Percentiles rank a stretch among this genome's conserved stretches.
Conservation (phyloP, 2,888 invertebrate genomes). For the Oscheius sp. region DNA sequence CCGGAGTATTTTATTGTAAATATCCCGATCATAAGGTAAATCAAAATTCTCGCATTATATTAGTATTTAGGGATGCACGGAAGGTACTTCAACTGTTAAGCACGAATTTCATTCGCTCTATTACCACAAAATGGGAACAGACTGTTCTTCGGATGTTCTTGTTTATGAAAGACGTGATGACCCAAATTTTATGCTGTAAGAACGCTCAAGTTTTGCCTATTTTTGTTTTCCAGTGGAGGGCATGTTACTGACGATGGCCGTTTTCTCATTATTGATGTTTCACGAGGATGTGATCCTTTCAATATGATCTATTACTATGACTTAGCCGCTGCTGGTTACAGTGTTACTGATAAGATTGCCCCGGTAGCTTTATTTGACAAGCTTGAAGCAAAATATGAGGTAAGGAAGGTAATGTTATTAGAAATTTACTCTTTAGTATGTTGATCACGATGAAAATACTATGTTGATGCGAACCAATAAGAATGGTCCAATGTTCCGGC, state of each 20-base stretch:
- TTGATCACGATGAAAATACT: conserved; percentile 83
- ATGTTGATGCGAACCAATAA: conserved; percentile 91
- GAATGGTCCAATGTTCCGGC: conserved; percentile 88
- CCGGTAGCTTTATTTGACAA: conserved; percentile 85
- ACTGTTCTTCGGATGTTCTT: conserved; percentile 85
- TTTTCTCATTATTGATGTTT: conserved; percentile 84
- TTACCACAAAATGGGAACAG: conserved; percentile 87
- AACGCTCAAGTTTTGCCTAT: background rate
- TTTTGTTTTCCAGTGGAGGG: conserved; percentile 77
- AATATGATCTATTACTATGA: conserved; percentile 78
- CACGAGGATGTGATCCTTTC: conserved; percentile 86
- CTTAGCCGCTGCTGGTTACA: conserved; percentile 73
- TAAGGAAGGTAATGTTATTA: conserved; percentile 70
- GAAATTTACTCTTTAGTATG: conserved; percentile 77
- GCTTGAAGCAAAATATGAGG: conserved; percentile 92
- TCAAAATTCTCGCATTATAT: background rate
- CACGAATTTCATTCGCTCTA: conserved; percentile 91
- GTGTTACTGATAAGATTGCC: conserved; percentile 75
- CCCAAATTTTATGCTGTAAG: conserved; percentile 45
- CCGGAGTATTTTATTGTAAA: conserved; percentile 85
- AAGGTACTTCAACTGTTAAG: conserved; percentile 88
- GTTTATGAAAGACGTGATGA: conserved; percentile 77
- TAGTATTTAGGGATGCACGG: conserved; percentile 74
- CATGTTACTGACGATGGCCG: conserved; percentile 88
- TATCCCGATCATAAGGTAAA: conserved; percentile 41